phyloP scores from a whole-genome alignment of 2,797 vertebrate genomes.

The Anguilla megastoma region DNA sequence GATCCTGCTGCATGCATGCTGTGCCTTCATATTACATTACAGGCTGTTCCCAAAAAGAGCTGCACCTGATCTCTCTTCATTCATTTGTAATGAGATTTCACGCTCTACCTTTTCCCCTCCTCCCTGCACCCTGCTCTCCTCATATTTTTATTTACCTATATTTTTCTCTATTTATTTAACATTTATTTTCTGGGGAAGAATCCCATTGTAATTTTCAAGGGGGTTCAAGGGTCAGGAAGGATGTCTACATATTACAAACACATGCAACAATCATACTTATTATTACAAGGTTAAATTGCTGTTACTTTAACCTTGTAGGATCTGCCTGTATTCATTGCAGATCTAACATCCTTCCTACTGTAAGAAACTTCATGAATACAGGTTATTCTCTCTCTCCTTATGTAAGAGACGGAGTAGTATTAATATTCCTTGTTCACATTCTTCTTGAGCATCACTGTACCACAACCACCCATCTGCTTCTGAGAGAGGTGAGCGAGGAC shows the following conservation, averaged over 20 bases:
- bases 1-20: constrained; percentile 31
- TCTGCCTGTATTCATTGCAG: not conserved
- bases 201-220: not conserved
- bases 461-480: no score
- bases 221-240: not conserved
- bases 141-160: not conserved
- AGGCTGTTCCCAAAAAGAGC: constrained; percentile 58
- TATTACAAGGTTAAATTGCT: not conserved
- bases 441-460: not conserved
- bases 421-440: not conserved
- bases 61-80: constrained; percentile 67
- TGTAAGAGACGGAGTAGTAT: not conserved
- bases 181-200: not conserved
- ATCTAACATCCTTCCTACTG: not conserved
- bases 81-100: constrained; percentile 63
- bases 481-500: no score
- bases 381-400: not conserved
- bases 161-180: not conserved
- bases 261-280: not conserved
- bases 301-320: not conserved
- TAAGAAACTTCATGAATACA: no score
- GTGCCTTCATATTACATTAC: constrained; percentile 53
- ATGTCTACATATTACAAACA: not conserved
- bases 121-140: not conserved
- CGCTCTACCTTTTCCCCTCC: constrained; percentile 26